These are phyloP conservation scores for Sebastes melanostomus DNA, from an alignment of 2,797 vertebrate genomes.

Conservation along the genomic window DNA sequence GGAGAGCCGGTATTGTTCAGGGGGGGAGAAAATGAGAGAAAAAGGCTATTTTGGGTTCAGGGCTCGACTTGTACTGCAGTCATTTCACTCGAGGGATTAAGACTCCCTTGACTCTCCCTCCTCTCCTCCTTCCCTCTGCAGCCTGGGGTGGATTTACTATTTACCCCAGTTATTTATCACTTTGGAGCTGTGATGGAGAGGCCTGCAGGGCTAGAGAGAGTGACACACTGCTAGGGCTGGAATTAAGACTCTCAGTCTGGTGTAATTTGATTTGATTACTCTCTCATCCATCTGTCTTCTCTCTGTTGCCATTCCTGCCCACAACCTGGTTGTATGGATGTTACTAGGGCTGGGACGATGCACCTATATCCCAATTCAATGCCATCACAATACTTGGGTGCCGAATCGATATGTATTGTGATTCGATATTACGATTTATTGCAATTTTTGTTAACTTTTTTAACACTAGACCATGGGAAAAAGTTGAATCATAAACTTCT, in stretches of 20 bases:
- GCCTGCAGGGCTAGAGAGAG: slow-evolving; percentile 29
- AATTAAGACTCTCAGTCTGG: slow-evolving; percentile 53
- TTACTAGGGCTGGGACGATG: no score
- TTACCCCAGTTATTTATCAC: slow-evolving; percentile 67
- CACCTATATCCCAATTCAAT: no score
- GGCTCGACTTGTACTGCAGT: slow-evolving; percentile 47
- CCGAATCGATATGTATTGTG: no score
- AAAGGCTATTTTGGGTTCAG: slow-evolving; percentile 33
- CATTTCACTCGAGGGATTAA: slow-evolving; percentile 51
- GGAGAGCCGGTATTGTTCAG: background rate
- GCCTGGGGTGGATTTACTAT: slow-evolving; percentile 56
- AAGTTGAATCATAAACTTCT: no score
- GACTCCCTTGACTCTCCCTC: slow-evolving; percentile 22
- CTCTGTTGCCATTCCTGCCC: background rate
- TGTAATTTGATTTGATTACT: slow-evolving; percentile 54
- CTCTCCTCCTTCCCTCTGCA: slow-evolving; percentile 28
- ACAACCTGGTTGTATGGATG: background rate
- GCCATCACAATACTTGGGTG: no score
- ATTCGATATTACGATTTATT: no score
- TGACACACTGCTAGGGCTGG: slow-evolving; percentile 28
- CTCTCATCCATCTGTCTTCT: background rate
- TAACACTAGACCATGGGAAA: no score
- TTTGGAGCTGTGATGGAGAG: slow-evolving; percentile 44
- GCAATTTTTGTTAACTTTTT: no score
- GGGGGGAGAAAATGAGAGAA: slow-evolving; percentile 14